A percentile compares a stretch with the other conserved stretches of the same genome.
These are phyloP conservation scores for Mamestra brassicae DNA, from an alignment of 2,888 invertebrate genomes.

Conservation along the genomic window DNA sequence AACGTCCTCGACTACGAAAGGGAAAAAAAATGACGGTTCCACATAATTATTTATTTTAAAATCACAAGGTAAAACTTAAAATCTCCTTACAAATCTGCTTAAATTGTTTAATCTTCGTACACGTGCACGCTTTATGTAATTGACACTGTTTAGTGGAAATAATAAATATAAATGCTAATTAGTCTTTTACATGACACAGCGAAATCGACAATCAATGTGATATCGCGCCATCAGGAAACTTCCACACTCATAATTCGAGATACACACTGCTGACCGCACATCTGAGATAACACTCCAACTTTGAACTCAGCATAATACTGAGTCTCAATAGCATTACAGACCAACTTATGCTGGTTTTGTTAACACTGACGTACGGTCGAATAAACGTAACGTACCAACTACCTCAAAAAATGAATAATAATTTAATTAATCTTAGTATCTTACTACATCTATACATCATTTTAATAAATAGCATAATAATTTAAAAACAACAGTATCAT, in stretches of 20 bases:
- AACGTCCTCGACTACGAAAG: background rate
- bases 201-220: background rate
- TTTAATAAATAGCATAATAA: conserved; percentile 2
- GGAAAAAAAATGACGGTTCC: background rate
- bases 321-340: background rate
- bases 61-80: background rate
- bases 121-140: background rate
- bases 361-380: background rate
- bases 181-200: background rate
- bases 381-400: background rate
- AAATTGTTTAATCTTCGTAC: background rate
- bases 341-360: background rate
- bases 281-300: background rate
- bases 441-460: background rate
- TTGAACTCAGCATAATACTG: background rate
- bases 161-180: background rate
- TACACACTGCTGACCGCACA: background rate
- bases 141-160: background rate
- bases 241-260: background rate
- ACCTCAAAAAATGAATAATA: background rate
- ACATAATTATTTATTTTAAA: conserved; percentile 3
- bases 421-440: conserved; percentile 8
- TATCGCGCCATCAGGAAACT: background rate
- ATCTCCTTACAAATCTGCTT: background rate
- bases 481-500: background rate